A percentile compares a stretch with the other conserved stretches of the same genome.
Evolutionary conservation across 2,797 vertebrate genomes (phyloP).

Genomic region (Sebastes minor): DNA sequence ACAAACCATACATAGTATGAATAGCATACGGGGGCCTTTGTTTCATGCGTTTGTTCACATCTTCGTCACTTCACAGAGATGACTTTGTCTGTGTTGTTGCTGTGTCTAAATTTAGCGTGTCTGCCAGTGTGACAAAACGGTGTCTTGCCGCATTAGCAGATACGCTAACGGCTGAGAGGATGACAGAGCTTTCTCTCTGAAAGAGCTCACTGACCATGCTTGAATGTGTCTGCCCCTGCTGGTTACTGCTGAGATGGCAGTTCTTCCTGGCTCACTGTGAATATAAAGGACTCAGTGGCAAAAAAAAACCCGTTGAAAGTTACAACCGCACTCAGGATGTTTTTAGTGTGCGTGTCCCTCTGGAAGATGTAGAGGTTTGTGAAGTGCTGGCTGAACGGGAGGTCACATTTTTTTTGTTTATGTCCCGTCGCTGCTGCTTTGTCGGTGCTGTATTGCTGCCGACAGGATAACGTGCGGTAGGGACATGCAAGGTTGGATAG

Average conservation of each 20-base stretch:
- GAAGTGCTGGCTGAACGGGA: slow-evolving; percentile 1
- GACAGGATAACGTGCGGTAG: not conserved
- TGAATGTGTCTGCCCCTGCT: slow-evolving; percentile 17
- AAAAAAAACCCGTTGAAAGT: slow-evolving; percentile 7
- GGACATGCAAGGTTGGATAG: slow-evolving; percentile 3
- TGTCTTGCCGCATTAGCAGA: slow-evolving; percentile 43
- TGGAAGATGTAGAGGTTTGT: slow-evolving; percentile 10
- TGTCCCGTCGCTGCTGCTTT: slow-evolving; percentile 4
- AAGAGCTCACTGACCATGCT: slow-evolving; percentile 13
- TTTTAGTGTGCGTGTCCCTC: slow-evolving; percentile 1
- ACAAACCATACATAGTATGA: slow-evolving; percentile 17
- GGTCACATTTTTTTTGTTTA: slow-evolving; percentile 23
- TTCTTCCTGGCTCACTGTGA: not conserved
- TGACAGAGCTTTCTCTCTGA: slow-evolving; percentile 11
- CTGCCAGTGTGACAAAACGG: slow-evolving; percentile 39
- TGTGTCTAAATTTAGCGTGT: slow-evolving; percentile 55
- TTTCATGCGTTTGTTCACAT: slow-evolving; percentile 11
- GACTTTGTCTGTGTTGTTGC: slow-evolving; percentile 18
- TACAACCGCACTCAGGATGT: not conserved
- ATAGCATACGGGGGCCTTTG: slow-evolving; percentile 18
- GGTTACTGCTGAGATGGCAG: slow-evolving; percentile 25
- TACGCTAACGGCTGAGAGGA: slow-evolving; percentile 30
- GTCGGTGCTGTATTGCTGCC: slow-evolving; percentile 15
- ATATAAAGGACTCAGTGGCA: not conserved
- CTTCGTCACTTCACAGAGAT: slow-evolving; percentile 32